Evolutionary conservation across 2,113 vertebrate species (phyloP).

Genomic region (Tupaia tana): DNA sequence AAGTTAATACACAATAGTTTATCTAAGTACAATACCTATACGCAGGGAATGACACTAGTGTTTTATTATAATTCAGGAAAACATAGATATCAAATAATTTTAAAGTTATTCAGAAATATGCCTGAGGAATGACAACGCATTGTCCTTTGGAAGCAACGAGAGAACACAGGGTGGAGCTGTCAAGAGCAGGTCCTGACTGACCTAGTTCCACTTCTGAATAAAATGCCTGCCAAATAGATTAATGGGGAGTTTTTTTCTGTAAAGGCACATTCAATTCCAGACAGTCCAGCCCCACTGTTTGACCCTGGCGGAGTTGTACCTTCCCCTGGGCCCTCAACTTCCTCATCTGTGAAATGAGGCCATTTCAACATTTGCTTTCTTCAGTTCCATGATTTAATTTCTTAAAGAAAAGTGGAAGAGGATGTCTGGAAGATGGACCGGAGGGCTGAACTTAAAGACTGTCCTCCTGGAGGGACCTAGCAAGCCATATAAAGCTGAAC

Average conservation of each 20-base stretch:
- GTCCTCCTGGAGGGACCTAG: background rate
- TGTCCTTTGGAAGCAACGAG: background rate
- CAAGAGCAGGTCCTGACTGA: background rate
- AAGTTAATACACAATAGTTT: background rate
- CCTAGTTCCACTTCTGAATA: constrained; percentile 46
- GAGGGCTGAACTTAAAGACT: background rate
- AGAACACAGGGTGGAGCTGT: constrained; percentile 5
- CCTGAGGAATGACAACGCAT: constrained; percentile 17
- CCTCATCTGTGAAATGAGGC: constrained; percentile 30
- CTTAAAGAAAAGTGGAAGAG: background rate
- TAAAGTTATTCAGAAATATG: background rate
- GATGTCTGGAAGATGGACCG: background rate
- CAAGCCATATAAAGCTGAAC: background rate
- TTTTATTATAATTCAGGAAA: background rate
- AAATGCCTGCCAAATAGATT: constrained; percentile 38
- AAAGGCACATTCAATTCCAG: constrained; percentile 21
- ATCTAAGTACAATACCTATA: background rate
- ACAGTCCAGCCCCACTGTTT: background rate
- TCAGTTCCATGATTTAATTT: background rate
- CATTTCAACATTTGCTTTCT: constrained; percentile 16
- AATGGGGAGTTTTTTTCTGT: background rate
- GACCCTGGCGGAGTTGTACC: background rate
- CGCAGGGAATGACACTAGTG: background rate
- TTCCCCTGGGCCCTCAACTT: constrained; percentile 29
- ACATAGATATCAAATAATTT: background rate